Evolutionary conservation across 2,888 invertebrate species (phyloP), one percentile per base, ranked within the genome.

Genomic region (Netelia fuscicornis): DNA sequence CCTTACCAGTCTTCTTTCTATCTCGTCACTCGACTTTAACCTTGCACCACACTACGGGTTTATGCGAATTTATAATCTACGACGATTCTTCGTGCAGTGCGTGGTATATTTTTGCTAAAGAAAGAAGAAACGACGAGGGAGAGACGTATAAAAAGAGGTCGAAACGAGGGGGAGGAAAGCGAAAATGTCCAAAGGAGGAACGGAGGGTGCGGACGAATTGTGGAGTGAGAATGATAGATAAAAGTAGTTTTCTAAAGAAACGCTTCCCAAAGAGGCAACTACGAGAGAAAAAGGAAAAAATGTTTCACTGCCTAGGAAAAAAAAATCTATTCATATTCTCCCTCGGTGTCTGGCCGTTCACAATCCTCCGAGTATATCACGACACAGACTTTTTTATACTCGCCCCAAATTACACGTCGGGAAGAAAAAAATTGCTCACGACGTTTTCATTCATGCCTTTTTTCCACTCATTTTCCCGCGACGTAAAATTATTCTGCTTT

Each of bases 251-350:
- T 70, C n/a, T 70, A 52, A 75, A 68, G 42, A 75, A 77, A 81
- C 58, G 72, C 70, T 80, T 62, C 54, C 56, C 37, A 42, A 48
- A 68, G 64, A 68, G 64, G 48, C 37, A 70, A 70, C 78, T 74
- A 70, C 78, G 56, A 78, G 72, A 52, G 30, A 13, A 65, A n/a
- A 77, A 30, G 30, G 52, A 67, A 68, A 58, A 48, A 54, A 65
- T 10, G 70, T 20, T 56, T 13, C 23, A 20, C 30, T 60, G 65
- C 20, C 68, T 30, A 52, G 48, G 10, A 67, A 67, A 76, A 67
- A 76, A 80, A 70, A 72, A 71, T 67, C 25, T 67, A 77, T 77
- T 81, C 71, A 72, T 77, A 76, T 72, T 81, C 76, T 42, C 44
- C 42, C 56, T 64, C 54, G 56, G 64, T 10, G 56, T 58, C n/a